phyloP scores from a whole-genome alignment of 2,113 vertebrate genomes.

The Forbesichthys papilliferus region DNA sequence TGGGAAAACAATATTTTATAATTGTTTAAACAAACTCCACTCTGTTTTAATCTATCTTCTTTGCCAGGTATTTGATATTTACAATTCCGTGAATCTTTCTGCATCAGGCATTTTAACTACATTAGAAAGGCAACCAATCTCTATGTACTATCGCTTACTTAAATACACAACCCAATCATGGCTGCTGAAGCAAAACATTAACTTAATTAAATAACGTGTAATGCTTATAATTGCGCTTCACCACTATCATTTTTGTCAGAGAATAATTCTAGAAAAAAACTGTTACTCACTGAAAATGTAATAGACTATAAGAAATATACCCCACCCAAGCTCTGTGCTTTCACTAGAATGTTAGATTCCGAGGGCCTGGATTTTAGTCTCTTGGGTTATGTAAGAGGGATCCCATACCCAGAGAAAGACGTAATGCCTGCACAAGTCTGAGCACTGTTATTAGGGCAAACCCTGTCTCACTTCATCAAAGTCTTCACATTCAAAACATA shows the following conservation, averaged over 20 bases:
- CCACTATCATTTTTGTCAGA: constrained; percentile 14
- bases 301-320: too few species aligned
- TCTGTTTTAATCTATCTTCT: constrained; percentile 41
- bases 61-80: constrained; percentile 54
- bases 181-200: not conserved
- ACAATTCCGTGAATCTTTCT: constrained; percentile 34
- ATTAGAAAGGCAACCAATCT: constrained; percentile 1
- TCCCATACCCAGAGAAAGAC: constrained; percentile 50
- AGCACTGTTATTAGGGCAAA: constrained; percentile 51
- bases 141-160: too few species aligned
- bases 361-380: constrained; percentile 55
- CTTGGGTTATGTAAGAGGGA: constrained; percentile 68
- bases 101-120: constrained; percentile 29
- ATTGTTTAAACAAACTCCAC: constrained; percentile 43
- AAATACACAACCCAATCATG: too few species aligned
- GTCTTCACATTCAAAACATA: constrained; percentile 53
- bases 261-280: constrained; percentile 11
- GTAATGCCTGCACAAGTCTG: constrained; percentile 64
- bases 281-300: constrained; percentile 13
- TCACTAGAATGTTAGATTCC: constrained; percentile 61
- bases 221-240: constrained; percentile 14
- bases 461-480: constrained; percentile 62
- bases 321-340: constrained; percentile 16
- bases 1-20: constrained; percentile 66
- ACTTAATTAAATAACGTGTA: not conserved